phyloP scores from a whole-genome alignment of 2,113 vertebrate genomes.

The Pimephales promelas region DNA sequence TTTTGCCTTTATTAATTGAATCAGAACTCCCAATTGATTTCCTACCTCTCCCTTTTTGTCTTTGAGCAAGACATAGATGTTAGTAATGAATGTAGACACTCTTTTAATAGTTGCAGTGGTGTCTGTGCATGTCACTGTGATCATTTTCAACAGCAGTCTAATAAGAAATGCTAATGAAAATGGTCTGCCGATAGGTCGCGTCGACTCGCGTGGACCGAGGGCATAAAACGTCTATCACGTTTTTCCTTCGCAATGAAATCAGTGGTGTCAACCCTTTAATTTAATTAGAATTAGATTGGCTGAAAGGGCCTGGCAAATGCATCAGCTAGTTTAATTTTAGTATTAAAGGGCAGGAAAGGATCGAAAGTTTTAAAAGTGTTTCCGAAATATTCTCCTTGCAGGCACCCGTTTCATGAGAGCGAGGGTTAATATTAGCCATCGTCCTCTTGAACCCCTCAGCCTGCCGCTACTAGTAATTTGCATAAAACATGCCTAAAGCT shows the following conservation, averaged over 20 bases:
- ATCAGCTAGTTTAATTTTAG: conserved; percentile 9
- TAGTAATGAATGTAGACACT: conserved; percentile 31
- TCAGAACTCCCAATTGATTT: conserved; percentile 25
- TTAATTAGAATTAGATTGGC: conserved; percentile 40
- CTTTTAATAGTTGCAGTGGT: background rate
- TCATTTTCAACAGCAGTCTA: conserved; percentile 26
- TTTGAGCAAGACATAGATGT: background rate
- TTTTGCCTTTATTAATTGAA: conserved; percentile 52
- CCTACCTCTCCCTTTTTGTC: background rate
- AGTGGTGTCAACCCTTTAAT: conserved; percentile 4
- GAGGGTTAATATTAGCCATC: too few relatives aligned
- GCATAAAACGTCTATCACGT: conserved; percentile 9
- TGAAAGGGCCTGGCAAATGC: conserved; percentile 13
- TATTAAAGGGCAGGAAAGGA: background rate
- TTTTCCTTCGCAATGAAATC: conserved; percentile 34
- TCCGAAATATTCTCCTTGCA: too few relatives aligned
- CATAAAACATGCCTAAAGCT: background rate
- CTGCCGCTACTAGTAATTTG: background rate
- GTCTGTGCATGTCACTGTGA: conserved; percentile 23
- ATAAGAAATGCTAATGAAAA: conserved; percentile 47
- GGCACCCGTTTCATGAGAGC: too few relatives aligned
- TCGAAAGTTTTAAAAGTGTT: background rate
- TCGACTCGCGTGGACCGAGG: background rate
- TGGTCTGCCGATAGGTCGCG: background rate
- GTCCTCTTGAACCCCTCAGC: too few relatives aligned